These are phyloP conservation scores for Pterophyllum scalare DNA, from an alignment of 2,113 vertebrate genomes.

Conservation along the genomic window DNA sequence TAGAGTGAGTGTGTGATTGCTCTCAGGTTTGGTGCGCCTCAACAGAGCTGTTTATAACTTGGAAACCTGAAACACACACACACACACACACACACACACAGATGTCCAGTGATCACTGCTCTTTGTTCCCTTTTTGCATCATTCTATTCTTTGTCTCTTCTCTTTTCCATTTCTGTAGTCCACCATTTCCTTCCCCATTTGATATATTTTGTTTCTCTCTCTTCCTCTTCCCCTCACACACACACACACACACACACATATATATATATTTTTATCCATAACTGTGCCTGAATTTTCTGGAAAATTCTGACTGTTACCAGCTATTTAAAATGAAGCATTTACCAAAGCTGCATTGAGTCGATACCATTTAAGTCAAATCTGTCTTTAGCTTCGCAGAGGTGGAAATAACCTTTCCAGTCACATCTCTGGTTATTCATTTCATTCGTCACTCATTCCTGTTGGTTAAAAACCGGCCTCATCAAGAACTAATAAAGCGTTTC, in stretches of 20 bases:
- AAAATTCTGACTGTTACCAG: conserved; percentile 4
- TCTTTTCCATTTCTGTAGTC: background rate
- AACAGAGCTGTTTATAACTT: conserved; percentile 49
- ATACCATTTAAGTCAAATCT: conserved; percentile 6
- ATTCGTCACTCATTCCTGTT: background rate
- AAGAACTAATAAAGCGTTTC: conserved; percentile 49
- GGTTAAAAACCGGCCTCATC: conserved; percentile 32
- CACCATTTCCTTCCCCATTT: conserved; percentile 15
- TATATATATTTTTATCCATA: background rate
- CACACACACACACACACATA: too few relatives aligned
- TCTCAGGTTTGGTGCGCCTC: conserved; percentile 67
- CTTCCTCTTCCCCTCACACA: background rate
- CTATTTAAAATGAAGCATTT: background rate
- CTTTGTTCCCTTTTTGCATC: conserved; percentile 29
- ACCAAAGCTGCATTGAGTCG: background rate
- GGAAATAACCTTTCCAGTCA: conserved; percentile 31
- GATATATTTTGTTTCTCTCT: background rate
- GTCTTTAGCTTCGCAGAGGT: background rate
- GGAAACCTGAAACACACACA: conserved; percentile 14
- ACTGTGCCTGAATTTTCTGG: background rate
- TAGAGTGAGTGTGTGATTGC: conserved; percentile 38
- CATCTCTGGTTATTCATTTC: background rate
- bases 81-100: conserved; percentile 17
- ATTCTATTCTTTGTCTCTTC: conserved; percentile 14
- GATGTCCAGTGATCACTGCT: conserved; percentile 11